Evolutionary conservation across 2,113 vertebrate genomes (phyloP).

Genomic region (Mirza zaza): DNA sequence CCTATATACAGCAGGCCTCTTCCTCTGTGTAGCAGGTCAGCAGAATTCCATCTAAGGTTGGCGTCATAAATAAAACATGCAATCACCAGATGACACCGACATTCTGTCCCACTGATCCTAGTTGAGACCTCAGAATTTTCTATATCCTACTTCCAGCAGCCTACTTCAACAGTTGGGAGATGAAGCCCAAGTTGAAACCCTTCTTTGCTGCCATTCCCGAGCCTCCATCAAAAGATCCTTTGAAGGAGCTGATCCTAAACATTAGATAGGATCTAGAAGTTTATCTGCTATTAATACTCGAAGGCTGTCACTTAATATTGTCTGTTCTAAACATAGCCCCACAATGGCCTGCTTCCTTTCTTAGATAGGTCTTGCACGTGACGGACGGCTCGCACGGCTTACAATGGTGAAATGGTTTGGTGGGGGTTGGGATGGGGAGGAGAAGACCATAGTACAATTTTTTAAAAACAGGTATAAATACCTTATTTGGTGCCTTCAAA

Average conservation of each 20-base stretch:
- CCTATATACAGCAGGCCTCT: neutral
- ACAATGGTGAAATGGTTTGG: neutral
- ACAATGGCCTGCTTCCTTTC: slow-evolving; percentile 69
- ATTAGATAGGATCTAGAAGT: neutral
- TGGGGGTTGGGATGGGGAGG: neutral
- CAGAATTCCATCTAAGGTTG: neutral
- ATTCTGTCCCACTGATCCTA: neutral
- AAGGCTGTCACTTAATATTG: neutral
- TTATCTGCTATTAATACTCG: neutral
- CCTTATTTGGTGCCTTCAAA: neutral
- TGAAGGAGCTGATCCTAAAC: neutral
- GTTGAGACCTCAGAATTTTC: neutral
- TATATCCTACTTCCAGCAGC: neutral
- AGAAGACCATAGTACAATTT: neutral
- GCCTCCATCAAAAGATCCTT: neutral
- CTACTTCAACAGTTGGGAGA: neutral
- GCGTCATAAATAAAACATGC: neutral
- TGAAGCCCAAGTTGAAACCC: neutral
- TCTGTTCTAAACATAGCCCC: slow-evolving; percentile 66
- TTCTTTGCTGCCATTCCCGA: neutral
- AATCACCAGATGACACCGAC: neutral
- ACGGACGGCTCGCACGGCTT: neutral
- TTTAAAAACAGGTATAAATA: neutral
- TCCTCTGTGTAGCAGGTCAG: neutral
- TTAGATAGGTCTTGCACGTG: neutral